A percentile compares a stretch with the other conserved stretches of the same genome.
Conservation (phyloP, 2,888 invertebrate genomes). For the Tenthredo distinguenda region DNA sequence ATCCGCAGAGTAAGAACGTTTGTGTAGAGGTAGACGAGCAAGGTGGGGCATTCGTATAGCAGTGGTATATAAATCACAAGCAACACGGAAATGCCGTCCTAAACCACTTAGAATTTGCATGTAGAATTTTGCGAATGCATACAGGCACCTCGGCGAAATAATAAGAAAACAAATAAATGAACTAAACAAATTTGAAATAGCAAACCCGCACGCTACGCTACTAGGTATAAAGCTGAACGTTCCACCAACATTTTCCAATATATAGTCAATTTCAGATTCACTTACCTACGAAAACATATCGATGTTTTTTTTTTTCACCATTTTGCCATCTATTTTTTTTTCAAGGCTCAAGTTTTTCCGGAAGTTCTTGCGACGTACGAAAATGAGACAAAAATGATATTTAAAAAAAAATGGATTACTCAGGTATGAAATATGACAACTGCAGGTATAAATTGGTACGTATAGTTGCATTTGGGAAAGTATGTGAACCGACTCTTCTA, state of each 20-base stretch:
- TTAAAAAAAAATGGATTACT: background rate
- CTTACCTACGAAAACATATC: background rate
- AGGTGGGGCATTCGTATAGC: background rate
- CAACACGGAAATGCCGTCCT: slow-evolving; percentile 33
- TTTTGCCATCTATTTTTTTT: background rate
- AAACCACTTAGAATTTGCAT: slow-evolving; percentile 44
- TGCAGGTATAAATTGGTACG: background rate
- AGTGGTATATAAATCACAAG: slow-evolving; percentile 32
- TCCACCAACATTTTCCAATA: background rate
- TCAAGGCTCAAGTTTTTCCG: too few species aligned
- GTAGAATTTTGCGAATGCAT: slow-evolving; percentile 35
- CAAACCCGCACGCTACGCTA: background rate
- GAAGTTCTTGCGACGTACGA: background rate
- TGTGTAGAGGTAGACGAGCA: background rate
- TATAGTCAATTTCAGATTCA: background rate
- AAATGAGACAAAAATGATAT: background rate
- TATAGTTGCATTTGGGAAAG: slow-evolving; percentile 13
- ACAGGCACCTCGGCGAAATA: slow-evolving; percentile 2
- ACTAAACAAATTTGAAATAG: slow-evolving; percentile 22
- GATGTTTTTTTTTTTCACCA: background rate
- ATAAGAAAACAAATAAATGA: slow-evolving; percentile 2
- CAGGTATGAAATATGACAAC: background rate
- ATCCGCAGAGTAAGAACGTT: too few species aligned
- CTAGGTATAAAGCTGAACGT: background rate
- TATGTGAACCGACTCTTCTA: background rate